Evolutionary conservation across 2,797 vertebrate species (phyloP), one percentile per base, ranked within the genome.

Genomic region (Anas bernieri): DNA sequence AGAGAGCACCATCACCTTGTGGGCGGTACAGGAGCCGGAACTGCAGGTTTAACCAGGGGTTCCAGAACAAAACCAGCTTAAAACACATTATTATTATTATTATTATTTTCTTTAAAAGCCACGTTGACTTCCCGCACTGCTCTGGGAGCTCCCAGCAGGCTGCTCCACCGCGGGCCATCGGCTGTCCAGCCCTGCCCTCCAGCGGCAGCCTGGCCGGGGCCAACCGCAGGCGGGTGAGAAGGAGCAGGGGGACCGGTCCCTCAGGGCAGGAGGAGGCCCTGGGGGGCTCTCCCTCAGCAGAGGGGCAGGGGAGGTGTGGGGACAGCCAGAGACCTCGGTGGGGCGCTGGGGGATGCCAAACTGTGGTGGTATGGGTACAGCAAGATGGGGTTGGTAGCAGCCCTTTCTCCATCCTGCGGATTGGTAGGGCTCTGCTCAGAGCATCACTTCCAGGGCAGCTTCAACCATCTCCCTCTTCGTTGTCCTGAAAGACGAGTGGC

Each of bases 301-400:
- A 46, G 33, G 33, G 7, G 35, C 35, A 41, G 33, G 25, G 33
- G 31, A 37, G 35, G 26, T 8, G 45, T 83, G 54, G n/a, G 17
- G 26, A 30, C 58, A 68, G 39, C 26, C 30, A n/a, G 8, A 4
- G 28, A 9, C 12, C 17, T 64, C 3, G 4, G 10, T 37, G 79
- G 56, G 28, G 37, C 35, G 30, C 1, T 0, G 14, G 28, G 26
- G 6, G 13, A 39, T 2, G 15, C 12, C 13, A 7, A 37, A 43
- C 22, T n/a, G 18, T 16, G 9, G 18, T 76, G 41, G 55, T 21
- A 30, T 39, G 25, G 33, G 17, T 63, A 22, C 41, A 26, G 31
- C 9, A 52, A 35, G 22, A 41, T 31, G 41, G 0, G 3, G 35
- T 62, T n/a, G 15, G 28, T 58, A 15, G 14, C 2, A 7, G 64